A percentile compares a stretch with the other conserved stretches of the same genome.
Evolutionary conservation across 92 coral and sea anemone species (phyloP).

Genomic region (Micromussa lordhowensis): DNA sequence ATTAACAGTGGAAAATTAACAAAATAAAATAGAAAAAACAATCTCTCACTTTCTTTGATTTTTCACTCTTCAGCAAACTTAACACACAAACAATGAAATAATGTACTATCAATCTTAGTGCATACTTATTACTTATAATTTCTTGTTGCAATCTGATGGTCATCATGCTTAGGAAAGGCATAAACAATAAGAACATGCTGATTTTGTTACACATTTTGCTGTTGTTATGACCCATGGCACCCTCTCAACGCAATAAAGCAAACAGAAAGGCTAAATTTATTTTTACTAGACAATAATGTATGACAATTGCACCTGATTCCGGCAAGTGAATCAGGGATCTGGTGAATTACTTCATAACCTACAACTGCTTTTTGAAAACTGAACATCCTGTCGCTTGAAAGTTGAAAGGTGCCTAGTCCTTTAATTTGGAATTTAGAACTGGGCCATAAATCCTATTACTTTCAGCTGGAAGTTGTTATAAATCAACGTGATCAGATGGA

Average conservation of each 20-base stretch:
- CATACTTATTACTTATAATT: slow-evolving; percentile 23
- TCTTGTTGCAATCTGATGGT: not conserved
- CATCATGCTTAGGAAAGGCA: slow-evolving; percentile 1
- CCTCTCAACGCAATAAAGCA: slow-evolving; percentile 27
- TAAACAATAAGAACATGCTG: slow-evolving; percentile 3
- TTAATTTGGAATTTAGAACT: not conserved
- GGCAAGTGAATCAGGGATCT: slow-evolving; percentile 26
- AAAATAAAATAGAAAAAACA: not conserved
- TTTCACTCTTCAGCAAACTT: slow-evolving; percentile 28
- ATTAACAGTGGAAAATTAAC: slow-evolving; percentile 1
- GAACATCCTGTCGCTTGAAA: slow-evolving; percentile 22
- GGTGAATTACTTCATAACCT: slow-evolving; percentile 20
- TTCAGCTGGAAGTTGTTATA: not conserved
- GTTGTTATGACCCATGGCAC: slow-evolving; percentile 22
- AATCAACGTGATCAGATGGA: slow-evolving; percentile 20
- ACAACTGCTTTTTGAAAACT: slow-evolving; percentile 24
- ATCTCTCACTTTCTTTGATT: not conserved
- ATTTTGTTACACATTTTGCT: slow-evolving; percentile 20
- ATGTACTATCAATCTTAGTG: slow-evolving; percentile 27
- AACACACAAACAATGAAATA: slow-evolving; percentile 18
- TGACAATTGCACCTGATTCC: slow-evolving; percentile 25
- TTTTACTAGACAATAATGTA: slow-evolving; percentile 27
- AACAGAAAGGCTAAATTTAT: slow-evolving; percentile 20
- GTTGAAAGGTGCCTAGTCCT: slow-evolving; percentile 15
- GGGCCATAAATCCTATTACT: no score